These are phyloP conservation scores for Arctopsyche grandis DNA, from an alignment of 1,140 invertebrate genomes.

Conservation along the genomic window DNA sequence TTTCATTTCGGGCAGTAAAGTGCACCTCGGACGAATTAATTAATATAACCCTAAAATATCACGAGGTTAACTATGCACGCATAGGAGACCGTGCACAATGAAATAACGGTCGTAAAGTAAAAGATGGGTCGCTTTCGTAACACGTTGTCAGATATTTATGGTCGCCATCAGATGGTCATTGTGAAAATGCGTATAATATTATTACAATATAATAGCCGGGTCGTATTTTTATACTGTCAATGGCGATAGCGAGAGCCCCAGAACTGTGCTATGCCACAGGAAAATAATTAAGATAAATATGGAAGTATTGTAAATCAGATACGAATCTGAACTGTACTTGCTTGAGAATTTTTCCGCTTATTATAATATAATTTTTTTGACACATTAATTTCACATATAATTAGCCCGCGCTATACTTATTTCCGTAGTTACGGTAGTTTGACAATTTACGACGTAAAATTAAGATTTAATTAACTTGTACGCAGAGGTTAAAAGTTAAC, in stretches of 20 bases:
- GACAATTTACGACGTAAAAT: neutral
- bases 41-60: neutral
- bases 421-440: too few species aligned
- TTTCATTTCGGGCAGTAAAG: neutral
- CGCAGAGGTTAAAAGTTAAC: neutral
- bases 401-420: too few species aligned
- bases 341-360: neutral
- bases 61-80: neutral
- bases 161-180: constrained; percentile 16
- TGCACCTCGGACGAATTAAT: neutral
- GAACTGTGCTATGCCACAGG: neutral
- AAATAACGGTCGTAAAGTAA: constrained; percentile 2
- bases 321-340: neutral
- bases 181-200: constrained; percentile 2
- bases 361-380: too few species aligned
- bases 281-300: neutral
- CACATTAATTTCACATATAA: too few species aligned
- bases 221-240: neutral
- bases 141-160: constrained; percentile 25
- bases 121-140: constrained; percentile 12
- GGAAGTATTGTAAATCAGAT: neutral
- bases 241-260: neutral
- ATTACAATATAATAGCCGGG: neutral
- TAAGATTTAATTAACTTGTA: constrained; percentile 26
- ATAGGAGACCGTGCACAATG: neutral